Evolutionary conservation across 2,797 vertebrate genomes (phyloP).

Genomic region (Kryptolebias ocellatus): DNA sequence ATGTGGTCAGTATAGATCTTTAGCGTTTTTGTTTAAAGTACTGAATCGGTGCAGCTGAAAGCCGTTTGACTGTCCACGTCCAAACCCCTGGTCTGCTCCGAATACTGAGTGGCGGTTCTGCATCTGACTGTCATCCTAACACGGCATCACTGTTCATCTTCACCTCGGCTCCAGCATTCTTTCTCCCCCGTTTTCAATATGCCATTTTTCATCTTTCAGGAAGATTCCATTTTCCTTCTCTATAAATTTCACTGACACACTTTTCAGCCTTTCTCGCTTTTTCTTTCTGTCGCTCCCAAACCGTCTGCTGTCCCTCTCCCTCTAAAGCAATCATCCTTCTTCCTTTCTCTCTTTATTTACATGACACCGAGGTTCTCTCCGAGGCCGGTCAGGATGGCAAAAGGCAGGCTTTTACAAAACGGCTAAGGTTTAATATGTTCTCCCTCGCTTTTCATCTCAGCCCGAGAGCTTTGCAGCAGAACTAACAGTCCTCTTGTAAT

Average conservation of each 20-base stretch:
- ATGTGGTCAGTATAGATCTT: too few species aligned
- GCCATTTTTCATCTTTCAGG: constrained; percentile 66
- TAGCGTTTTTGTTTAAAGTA: neutral
- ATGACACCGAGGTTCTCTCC: constrained; percentile 70
- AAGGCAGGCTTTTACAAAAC: constrained; percentile 76
- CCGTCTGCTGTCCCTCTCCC: constrained; percentile 53
- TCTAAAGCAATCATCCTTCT: constrained; percentile 73
- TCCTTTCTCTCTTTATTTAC: constrained; percentile 74
- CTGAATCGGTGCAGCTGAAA: constrained; percentile 21
- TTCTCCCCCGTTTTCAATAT: constrained; percentile 56
- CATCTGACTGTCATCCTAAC: constrained; percentile 52
- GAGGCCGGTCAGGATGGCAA: constrained; percentile 59
- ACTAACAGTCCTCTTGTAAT: constrained; percentile 78
- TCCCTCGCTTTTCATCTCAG: constrained; percentile 70
- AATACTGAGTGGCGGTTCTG: constrained; percentile 54
- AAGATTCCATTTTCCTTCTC: constrained; percentile 70
- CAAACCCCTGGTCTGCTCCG: constrained; percentile 43
- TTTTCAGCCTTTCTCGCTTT: constrained; percentile 45
- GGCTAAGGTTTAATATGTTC: constrained; percentile 79
- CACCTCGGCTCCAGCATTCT: constrained; percentile 37
- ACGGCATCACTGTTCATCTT: constrained; percentile 53
- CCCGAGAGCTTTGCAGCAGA: constrained; percentile 69
- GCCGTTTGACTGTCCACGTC: constrained; percentile 36
- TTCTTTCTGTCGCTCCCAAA: constrained; percentile 27
- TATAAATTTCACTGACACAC: constrained; percentile 69